These are phyloP conservation scores for Quadroppia sp. DNA, from an alignment of 2,888 invertebrate genomes.

Conservation along the genomic window DNA sequence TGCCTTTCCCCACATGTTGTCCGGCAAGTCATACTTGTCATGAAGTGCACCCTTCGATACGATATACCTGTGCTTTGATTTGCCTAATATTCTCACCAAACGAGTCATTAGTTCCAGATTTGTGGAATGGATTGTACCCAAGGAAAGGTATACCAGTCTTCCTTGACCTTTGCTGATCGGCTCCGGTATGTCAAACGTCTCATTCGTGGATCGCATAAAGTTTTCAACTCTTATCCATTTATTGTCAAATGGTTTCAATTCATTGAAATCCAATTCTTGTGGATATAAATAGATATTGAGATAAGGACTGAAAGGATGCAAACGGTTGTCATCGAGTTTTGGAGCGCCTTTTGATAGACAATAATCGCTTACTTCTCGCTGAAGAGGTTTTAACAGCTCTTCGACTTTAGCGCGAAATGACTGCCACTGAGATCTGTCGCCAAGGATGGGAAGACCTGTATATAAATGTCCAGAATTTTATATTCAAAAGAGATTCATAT, in stretches of 20 bases:
- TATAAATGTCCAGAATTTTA: neutral
- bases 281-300: constrained; percentile 36
- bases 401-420: no score
- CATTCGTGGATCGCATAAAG: neutral
- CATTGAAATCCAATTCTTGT: constrained; percentile 33
- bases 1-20: neutral
- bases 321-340: neutral
- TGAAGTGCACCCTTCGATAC: constrained; percentile 25
- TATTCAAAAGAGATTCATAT: neutral
- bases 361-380: neutral
- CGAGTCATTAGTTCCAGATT: constrained; percentile 29
- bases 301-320: neutral
- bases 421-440: neutral
- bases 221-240: neutral
- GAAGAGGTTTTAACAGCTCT: neutral
- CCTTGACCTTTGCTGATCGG: neutral
- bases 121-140: constrained; percentile 11
- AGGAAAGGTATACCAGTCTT: neutral
- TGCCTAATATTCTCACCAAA: constrained; percentile 2
- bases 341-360: neutral
- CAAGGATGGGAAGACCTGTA: constrained; percentile 8
- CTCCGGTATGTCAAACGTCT: neutral
- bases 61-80: constrained; percentile 29
- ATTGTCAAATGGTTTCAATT: neutral
- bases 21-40: neutral